Evolutionary conservation across 2,113 vertebrate genomes (phyloP), one percentile per base, ranked within the genome.

Genomic region (Zapornia atra): DNA sequence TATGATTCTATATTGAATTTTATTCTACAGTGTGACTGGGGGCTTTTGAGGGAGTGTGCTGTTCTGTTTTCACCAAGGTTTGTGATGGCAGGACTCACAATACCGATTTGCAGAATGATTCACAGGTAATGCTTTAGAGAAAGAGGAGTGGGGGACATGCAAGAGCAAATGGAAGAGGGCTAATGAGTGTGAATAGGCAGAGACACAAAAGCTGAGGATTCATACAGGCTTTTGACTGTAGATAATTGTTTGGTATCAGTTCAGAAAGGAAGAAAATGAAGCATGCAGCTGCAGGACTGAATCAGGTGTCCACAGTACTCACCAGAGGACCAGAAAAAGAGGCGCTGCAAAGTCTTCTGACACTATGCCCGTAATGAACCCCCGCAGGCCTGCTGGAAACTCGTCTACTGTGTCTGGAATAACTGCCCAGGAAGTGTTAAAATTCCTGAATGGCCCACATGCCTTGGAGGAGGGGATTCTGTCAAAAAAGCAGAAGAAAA

Each of bases 291-390:
- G 42, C 42, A 42, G 42, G 42, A 73, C 33, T 28, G 40, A 78
- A 65, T 44, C 12, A 33, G 34, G 14, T 64, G 44, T 88, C 29
- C 42, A 64, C 17, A 84, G 46, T 53, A 98, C 98, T 95, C 72
- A 99, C 99, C 99, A 99, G 33, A 98, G 95, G n/a, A 99, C 86
- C 57, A 99, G 97, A 94, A 99, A 99, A 97, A 99, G 98, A 73
- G 99, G 98, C 18, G 99, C 98, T 0, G 99, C 99, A 18, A 99
- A 99, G 29, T 99, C 98, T 97, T 99, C 99, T 1, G 99, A 99
- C 1, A 98, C 97, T 66, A 99, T 40, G 20, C 97, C 86, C 2
- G 85, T 64, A 61, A 99, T 76, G n/a, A 99, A 10, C 1, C 88
- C n/a, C 87, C 86, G 92, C 78, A 98, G 50, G 6, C 78, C 94